Evolutionary conservation across 1,140 invertebrate genomes (phyloP).

Genomic region (Eufriesea mexicana): DNA sequence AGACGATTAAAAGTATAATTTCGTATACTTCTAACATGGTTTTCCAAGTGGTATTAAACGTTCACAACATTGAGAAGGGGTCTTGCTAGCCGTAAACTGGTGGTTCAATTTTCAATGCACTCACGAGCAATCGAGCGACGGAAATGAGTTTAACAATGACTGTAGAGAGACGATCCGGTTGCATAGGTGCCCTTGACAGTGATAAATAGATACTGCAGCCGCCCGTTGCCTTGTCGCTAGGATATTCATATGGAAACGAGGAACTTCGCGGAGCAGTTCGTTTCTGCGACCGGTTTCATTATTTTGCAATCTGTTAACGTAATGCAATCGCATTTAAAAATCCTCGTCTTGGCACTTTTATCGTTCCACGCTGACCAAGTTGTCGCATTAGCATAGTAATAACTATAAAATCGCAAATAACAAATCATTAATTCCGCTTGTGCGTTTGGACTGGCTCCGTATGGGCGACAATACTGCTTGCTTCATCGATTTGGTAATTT

Average conservation of each 20-base stretch:
- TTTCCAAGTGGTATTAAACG: conserved; percentile 8
- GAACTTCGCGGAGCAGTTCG: background rate
- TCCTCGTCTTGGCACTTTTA: background rate
- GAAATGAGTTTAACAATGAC: conserved; percentile 69
- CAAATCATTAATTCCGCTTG: background rate
- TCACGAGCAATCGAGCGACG: conserved; percentile 61
- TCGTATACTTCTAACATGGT: background rate
- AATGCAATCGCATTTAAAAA: background rate
- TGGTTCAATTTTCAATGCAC: conserved; percentile 61
- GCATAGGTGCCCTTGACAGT: conserved; percentile 67
- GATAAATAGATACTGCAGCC: conserved; percentile 55
- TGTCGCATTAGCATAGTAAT: background rate
- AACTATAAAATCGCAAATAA: background rate
- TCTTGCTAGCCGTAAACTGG: conserved; percentile 21
- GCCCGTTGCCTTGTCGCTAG: background rate
- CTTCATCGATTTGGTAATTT: background rate
- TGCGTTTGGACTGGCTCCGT: background rate
- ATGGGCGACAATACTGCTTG: background rate
- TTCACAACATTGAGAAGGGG: conserved; percentile 3
- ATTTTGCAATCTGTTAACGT: background rate
- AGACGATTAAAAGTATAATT: background rate
- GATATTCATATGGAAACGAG: background rate
- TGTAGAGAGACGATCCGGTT: conserved; percentile 57
- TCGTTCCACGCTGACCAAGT: no score
- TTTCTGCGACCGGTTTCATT: background rate